Evolutionary conservation across 2,113 vertebrate genomes (phyloP).

Genomic region (Xiphophorus couchianus): DNA sequence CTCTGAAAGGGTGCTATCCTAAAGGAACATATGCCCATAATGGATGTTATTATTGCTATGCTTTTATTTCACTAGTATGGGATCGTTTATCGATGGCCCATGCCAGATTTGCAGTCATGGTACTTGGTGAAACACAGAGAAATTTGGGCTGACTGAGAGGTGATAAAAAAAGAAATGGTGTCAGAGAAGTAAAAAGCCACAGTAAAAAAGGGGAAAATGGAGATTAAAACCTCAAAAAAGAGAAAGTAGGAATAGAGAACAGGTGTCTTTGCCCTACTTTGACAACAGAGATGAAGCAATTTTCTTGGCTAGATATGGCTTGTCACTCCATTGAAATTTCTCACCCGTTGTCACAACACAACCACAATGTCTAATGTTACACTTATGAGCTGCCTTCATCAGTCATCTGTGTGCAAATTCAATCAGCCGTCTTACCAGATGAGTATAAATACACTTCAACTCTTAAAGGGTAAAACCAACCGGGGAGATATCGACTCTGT

Average conservation of each 20-base stretch:
- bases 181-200: conserved; percentile 58
- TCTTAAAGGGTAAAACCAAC: conserved; percentile 72
- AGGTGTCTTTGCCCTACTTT: conserved; percentile 79
- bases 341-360: conserved; percentile 66
- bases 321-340: conserved; percentile 60
- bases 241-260: conserved; percentile 69
- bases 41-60: conserved; percentile 60
- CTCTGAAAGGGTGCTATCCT: conserved; percentile 56
- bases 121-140: conserved; percentile 49
- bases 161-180: conserved; percentile 66
- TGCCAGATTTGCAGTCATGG: conserved; percentile 69
- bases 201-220: conserved; percentile 37
- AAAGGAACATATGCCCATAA: conserved; percentile 63
- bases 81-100: conserved; percentile 70
- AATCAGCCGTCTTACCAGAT: conserved; percentile 53
- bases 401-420: conserved; percentile 64
- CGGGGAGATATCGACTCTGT: conserved; percentile 36
- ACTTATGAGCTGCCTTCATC: conserved; percentile 58
- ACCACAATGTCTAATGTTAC: conserved; percentile 69
- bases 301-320: conserved; percentile 55
- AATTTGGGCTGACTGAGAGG: conserved; percentile 57
- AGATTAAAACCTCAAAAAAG: conserved; percentile 56
- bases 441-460: conserved; percentile 71
- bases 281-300: conserved; percentile 42
- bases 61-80: conserved; percentile 76